These are phyloP conservation scores for Subanguina moxae DNA, from an alignment of 1,140 invertebrate genomes.

Conservation along the genomic window DNA sequence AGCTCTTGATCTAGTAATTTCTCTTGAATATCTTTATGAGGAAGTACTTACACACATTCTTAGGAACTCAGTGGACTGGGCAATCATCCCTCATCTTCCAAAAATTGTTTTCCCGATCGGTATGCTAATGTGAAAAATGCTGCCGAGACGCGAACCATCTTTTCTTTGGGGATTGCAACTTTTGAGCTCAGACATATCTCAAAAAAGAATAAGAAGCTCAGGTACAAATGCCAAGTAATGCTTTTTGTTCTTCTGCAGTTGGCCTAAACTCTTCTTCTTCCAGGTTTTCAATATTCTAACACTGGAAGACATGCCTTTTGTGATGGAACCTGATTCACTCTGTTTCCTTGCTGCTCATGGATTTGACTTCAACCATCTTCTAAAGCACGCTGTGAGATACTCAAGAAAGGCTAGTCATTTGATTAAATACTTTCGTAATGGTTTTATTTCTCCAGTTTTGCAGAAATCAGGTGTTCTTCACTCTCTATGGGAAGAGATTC, in stretches of 20 bases:
- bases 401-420: slow-evolving; percentile 11
- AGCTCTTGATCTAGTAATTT: slow-evolving; percentile 28
- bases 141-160: slow-evolving; percentile 16
- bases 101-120: slow-evolving; percentile 11
- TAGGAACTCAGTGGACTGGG: slow-evolving; percentile 37
- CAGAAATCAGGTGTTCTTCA: slow-evolving; percentile 8
- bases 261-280: background rate
- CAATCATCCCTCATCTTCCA: background rate
- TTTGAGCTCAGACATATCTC: slow-evolving; percentile 17
- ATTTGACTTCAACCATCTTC: slow-evolving; percentile 34
- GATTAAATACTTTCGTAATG: no score
- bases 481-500: slow-evolving; percentile 35
- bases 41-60: background rate
- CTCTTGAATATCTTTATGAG: background rate
- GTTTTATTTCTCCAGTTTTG: background rate
- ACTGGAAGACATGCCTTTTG: slow-evolving; percentile 27
- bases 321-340: slow-evolving; percentile 35
- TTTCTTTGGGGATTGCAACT: slow-evolving; percentile 29
- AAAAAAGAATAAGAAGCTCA: background rate
- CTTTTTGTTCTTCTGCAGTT: slow-evolving; percentile 9
- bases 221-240: slow-evolving; percentile 27
- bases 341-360: slow-evolving; percentile 31
- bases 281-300: slow-evolving; percentile 32
- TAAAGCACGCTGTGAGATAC: slow-evolving; percentile 26
- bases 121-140: slow-evolving; percentile 18